Conservation (phyloP, 2,113 vertebrate genomes). For the Cyanoliseus patagonus region DNA sequence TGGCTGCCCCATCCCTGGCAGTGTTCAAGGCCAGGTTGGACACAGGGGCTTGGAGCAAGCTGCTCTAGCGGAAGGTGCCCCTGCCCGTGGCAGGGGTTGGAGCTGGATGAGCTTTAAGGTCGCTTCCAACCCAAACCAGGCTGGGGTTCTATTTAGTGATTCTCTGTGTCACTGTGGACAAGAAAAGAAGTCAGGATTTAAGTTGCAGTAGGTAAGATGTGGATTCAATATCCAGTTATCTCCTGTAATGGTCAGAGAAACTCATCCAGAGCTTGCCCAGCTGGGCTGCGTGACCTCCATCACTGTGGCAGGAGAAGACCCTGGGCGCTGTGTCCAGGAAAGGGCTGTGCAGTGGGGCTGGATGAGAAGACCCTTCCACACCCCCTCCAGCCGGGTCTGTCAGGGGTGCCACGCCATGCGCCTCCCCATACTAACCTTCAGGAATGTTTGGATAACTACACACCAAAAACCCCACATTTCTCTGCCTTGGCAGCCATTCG, state of each 20-base stretch:
- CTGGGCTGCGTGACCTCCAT: rapidly evolving
- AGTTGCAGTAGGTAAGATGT: background rate
- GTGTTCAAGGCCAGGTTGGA: no score
- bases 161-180: background rate
- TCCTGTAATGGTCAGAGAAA: background rate
- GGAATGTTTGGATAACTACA: slow-evolving; percentile 20
- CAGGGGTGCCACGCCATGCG: background rate
- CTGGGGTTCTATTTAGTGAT: background rate
- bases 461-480: background rate
- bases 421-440: background rate
- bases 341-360: background rate
- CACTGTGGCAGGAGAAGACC: background rate
- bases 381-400: background rate
- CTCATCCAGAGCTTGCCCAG: background rate
- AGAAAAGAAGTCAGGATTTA: background rate
- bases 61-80: background rate
- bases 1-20: no score
- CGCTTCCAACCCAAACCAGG: background rate
- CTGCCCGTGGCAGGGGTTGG: background rate
- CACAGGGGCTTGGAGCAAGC: background rate
- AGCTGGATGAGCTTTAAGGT: rapidly evolving
- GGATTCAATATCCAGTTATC: background rate
- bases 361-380: background rate
- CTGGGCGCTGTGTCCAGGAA: background rate
- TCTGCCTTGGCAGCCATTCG: background rate